Percentiles rank a stretch among this genome's conserved stretches.
Evolutionary conservation across 2,113 vertebrate species (phyloP).

Genomic region (Cercocebus atys): DNA sequence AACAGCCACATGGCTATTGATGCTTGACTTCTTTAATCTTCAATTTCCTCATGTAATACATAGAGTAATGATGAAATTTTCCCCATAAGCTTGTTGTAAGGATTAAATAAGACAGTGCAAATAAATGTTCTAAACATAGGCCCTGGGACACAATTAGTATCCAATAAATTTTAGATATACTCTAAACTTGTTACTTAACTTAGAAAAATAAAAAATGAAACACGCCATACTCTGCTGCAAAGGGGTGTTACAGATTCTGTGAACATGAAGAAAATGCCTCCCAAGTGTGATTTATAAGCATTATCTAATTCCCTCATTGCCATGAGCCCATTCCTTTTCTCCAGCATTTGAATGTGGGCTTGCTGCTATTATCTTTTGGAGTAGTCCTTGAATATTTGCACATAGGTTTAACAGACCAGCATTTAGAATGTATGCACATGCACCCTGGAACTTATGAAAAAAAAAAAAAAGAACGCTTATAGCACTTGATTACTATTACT

Average conservation of each 20-base stretch:
- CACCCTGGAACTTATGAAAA: too few species aligned
- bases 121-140: not conserved
- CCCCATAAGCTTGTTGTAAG: not conserved
- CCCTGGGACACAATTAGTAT: not conserved
- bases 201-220: not conserved
- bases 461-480: too few species aligned
- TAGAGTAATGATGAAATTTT: not conserved
- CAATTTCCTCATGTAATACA: not conserved
- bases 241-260: not conserved
- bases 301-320: not conserved
- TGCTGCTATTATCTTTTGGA: not conserved
- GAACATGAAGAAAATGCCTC: not conserved
- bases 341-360: not conserved
- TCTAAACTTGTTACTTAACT: not conserved
- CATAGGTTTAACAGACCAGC: not conserved
- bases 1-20: not conserved
- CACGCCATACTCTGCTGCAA: not conserved
- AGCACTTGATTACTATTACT: not conserved
- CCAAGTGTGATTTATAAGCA: not conserved
- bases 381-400: not conserved
- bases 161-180: not conserved
- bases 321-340: not conserved
- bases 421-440: not conserved
- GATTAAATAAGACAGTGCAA: constrained; percentile 13
- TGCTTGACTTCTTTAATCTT: not conserved